phyloP scores from a whole-genome alignment of 2,797 vertebrate species.

The Chromobotia macracanthus region DNA sequence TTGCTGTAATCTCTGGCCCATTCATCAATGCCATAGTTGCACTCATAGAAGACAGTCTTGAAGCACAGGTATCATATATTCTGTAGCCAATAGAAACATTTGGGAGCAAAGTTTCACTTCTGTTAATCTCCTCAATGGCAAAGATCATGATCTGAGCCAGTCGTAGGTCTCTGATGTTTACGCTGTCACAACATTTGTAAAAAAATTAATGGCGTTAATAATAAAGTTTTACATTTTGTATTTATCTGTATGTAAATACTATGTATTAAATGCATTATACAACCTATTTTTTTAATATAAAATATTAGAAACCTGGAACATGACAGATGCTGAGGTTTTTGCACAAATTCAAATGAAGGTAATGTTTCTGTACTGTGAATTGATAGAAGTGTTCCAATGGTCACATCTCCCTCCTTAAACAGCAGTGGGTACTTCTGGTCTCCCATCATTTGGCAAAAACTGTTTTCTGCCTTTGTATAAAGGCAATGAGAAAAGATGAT shows the following conservation, averaged over 20 bases:
- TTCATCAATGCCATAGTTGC: constrained; percentile 61
- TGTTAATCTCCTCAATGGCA: constrained; percentile 64
- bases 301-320: constrained; percentile 72
- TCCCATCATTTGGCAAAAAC: constrained; percentile 66
- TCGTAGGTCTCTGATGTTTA: constrained; percentile 58
- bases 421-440: constrained; percentile 70
- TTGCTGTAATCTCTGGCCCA: constrained; percentile 36
- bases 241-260: background rate
- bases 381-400: constrained; percentile 75
- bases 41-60: constrained; percentile 55
- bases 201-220: background rate
- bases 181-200: constrained; percentile 32
- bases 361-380: constrained; percentile 74
- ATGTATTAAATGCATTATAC: background rate
- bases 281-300: background rate
- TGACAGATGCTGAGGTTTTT: constrained; percentile 65
- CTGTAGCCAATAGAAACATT: constrained; percentile 57
- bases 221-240: background rate
- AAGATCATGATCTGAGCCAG: constrained; percentile 62
- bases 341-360: constrained; percentile 65
- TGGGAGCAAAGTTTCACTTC: no score
- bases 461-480: constrained; percentile 47
- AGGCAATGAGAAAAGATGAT: constrained; percentile 45
- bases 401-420: constrained; percentile 72
- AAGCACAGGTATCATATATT: constrained; percentile 62